Evolutionary conservation across 1,140 invertebrate species (phyloP), one percentile per base, ranked within the genome.

Genomic region (Heliconius himera): DNA sequence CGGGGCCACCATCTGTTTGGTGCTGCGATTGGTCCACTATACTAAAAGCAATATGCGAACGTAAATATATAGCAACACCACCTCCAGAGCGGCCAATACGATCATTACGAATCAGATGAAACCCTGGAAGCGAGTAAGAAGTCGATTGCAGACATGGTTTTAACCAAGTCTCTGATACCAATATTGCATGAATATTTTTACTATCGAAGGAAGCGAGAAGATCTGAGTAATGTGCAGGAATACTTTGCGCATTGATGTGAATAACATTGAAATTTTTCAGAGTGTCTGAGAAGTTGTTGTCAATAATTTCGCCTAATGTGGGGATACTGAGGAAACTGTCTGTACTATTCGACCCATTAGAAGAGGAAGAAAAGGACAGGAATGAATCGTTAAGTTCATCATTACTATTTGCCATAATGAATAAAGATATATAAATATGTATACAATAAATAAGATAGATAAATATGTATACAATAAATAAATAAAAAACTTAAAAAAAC

Each of bases 241-340:
- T 26, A 26, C 26, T 26, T 26, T 73, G 71, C 9, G 71, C 70
- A 18, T 70, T 70, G 8, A 70, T 70, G 18, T 70, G 70, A 9
- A 70, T 33, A 33, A 70, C 29, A 18, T 73, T 73, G 38, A 73
- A 73, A 46, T 73, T 73, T 73, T 38, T 73, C 71, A 73, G 36
- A 20, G 22, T 9, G 18, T 73, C 71, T 73, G 71, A 73, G 41
- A 73, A 38, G n/a, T 73, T 33, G n/a, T 18, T n/a, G 38, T 73
- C n/a, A 41, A 73, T 33, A 2, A n/a, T 73, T 9, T 73, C 71
- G 20, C 41, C 20, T 20, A 73, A 46, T 9, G 71, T 41, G n/a
- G 71, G 71, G n/a, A 73, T 38, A 73, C 71, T 73, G 36, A 41
- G 36, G 41, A 46, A 38, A 41, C 71, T 73, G 41, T 73, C 71